Evolutionary conservation across 2,797 vertebrate species (phyloP), one percentile per base, ranked within the genome.

Genomic region (Emys orbicularis): DNA sequence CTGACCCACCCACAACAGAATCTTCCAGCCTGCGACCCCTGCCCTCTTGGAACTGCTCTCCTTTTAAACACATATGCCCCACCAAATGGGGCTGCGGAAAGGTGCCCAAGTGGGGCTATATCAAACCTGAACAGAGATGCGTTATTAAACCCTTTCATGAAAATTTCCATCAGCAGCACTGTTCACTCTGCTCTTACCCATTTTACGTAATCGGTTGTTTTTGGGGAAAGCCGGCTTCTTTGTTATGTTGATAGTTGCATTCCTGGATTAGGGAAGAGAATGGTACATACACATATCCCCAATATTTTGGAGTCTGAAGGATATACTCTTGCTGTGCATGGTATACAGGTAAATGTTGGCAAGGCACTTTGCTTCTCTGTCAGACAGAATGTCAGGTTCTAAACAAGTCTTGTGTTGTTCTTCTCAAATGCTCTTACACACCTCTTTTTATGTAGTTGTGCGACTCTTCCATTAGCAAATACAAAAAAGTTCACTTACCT

Each of bases 401-500:
- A 68, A 90, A 13, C 6, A 86, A 76, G 79, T 0, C 1, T 29
- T 83, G 34, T 21, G 8, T 37, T 1, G 0, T 37, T 89, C n/a
- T 72, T 82, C 31, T 61, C 83, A 86, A 81, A 92, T 5, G 2
- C 50, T 87, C 65, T 56, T 90, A 76, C 19, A 54, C 23, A 61
- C 41, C 6, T 8, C 16, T 68, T 72, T 90, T 94, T 80, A 81
- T 76, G 87, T 1, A 4, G 57, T 11, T 52, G 84, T 0, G 12
- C 10, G 72, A 87, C 80, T 95, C n/a, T 77, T 86, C 47, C 77
- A 27, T 41, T 89, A 89, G 83, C 87, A 96, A 95, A 95, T 34
- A 95, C 61, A 37, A 68, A 68, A 88, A 95, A 86, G 52, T 37
- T 74, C 81, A 97, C 56, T 90, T 90, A 90, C 83, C 91, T 37